Conservation (phyloP, 1,140 invertebrate genomes). For the Drosophila insularis region DNA sequence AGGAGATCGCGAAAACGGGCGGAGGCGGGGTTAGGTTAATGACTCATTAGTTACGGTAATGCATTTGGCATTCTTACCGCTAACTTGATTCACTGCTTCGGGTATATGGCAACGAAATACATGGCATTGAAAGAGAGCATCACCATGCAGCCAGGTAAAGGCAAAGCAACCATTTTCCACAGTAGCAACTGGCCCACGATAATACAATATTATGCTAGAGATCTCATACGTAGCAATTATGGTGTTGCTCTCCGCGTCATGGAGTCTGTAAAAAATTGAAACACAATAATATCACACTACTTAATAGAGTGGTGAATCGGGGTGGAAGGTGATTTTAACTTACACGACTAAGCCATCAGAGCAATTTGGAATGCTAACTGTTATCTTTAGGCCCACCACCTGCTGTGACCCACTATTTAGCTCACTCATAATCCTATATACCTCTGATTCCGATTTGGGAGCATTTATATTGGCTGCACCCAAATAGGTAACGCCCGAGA, state of each 20-base stretch:
- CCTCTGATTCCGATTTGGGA: constrained; percentile 96
- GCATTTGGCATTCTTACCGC: constrained; percentile 82
- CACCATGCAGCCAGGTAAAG: constrained; percentile 97
- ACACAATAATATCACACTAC: too few species aligned
- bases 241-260: constrained; percentile 91
- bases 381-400: constrained; percentile 90
- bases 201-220: constrained; percentile 97
- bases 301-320: too few species aligned
- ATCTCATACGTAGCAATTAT: constrained; percentile 96
- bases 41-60: not conserved
- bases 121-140: constrained; percentile 97
- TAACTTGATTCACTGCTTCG: constrained; percentile 95
- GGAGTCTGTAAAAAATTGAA: constrained; percentile 85
- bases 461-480: constrained; percentile 96
- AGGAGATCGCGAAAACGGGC: not conserved
- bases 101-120: constrained; percentile 97
- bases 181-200: constrained; percentile 92
- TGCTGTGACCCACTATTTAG: constrained; percentile 88
- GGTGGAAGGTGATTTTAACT: constrained; percentile 81
- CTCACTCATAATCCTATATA: constrained; percentile 96
- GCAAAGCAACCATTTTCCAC: constrained; percentile 96
- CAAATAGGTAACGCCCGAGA: constrained; percentile 96
- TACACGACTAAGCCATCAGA: constrained; percentile 92
- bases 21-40: not conserved
- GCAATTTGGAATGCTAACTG: constrained; percentile 94